Base-by-base conservation (phyloP, 2,888 invertebrate species). In the Dicycla oo region DNA sequence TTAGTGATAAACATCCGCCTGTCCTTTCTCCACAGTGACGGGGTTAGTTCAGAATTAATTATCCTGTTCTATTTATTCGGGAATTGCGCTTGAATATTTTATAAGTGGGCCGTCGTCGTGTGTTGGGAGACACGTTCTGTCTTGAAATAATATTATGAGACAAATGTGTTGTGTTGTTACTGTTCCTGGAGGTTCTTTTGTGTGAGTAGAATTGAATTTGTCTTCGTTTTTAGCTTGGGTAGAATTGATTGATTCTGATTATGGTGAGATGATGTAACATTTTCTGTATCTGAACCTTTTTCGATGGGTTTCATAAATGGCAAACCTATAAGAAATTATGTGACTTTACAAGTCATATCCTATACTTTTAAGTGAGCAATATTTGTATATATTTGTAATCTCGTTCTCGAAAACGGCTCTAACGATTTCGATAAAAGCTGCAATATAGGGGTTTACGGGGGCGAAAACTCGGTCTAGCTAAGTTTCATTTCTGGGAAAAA, bases 11-110 rank as follows among this genome's bases (percentile, higher is more conserved):
- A 72, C 75, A 78, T 70, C 70, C 60, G 38, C 26, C 18, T 65
- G 73, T 67, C 71, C 69, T 63, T 62, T 78, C 69, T 63, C 69
- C 40, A 49, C 3, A 30, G 73, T 81, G 84, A 85, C 68, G 64
- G 75, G 71, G 73, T 69, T 75, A 70, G 71, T 73, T 69, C 69
- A 57, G 76, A 84, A 86, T 86, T 84, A 79, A 85, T 85, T 85
- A 84, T 79, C 73, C 34, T 73, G 68, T 68, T 68, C 81, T 74
- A 74, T 76, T 84, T 79, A 85, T 84, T 72, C 54, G 45, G 72
- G 64, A 73, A 86, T 76, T 76, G 68, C 69, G 53, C 60, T 58
- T 84, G 86, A 73, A 84, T 85, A 85, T 79, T 84, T 84, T 73
- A 86, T 83, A 66, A 70, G 69, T 11, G 43, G 53, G 62, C 69